These are phyloP conservation scores for Anoura caudifer DNA, from an alignment of 2,113 vertebrate species.

Conservation along the genomic window DNA sequence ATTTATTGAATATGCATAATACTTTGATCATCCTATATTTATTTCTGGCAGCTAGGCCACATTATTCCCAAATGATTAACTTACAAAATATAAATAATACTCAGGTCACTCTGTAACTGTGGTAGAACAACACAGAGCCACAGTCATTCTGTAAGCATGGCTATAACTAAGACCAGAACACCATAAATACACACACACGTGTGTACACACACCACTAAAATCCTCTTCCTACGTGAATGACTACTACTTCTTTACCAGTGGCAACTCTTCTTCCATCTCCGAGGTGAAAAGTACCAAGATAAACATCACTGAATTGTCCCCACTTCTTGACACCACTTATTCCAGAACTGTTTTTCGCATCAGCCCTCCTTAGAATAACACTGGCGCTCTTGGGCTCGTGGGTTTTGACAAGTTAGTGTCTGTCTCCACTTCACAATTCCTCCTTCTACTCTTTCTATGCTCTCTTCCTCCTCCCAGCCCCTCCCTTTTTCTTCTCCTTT, in stretches of 20 bases:
- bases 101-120: neutral
- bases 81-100: slow-evolving; percentile 5
- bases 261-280: neutral
- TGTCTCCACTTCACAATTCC: neutral
- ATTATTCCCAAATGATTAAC: slow-evolving; percentile 17
- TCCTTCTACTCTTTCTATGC: neutral
- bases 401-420: neutral
- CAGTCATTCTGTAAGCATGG: neutral
- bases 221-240: neutral
- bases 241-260: neutral
- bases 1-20: neutral
- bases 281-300: neutral
- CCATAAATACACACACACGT: neutral
- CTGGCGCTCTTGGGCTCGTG: neutral
- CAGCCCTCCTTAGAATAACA: neutral
- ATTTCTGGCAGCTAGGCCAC: neutral
- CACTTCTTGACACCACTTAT: neutral
- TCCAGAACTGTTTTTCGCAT: neutral
- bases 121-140: neutral
- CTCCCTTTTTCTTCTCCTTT: neutral
- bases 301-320: neutral
- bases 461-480: neutral
- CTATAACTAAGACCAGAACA: neutral
- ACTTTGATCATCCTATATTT: neutral
- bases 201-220: neutral